phyloP scores from a whole-genome alignment of 2,113 vertebrate genomes.

The Alexandromys fortis region DNA sequence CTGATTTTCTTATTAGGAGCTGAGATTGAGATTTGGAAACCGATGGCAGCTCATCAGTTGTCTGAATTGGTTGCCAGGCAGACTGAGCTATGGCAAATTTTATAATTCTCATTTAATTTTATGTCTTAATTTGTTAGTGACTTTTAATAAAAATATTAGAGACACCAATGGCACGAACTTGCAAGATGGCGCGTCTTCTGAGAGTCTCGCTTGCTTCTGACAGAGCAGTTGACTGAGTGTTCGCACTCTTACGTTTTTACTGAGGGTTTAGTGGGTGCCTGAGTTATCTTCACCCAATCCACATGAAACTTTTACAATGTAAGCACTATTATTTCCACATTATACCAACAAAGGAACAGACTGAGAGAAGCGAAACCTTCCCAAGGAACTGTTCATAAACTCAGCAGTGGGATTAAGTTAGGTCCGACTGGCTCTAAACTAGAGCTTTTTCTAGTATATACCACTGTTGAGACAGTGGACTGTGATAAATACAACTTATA shows the following conservation, averaged over 20 bases:
- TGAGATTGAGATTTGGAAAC: constrained; percentile 62
- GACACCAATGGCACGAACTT: not conserved
- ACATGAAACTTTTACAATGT: not conserved
- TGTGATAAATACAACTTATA: not conserved
- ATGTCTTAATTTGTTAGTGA: not conserved
- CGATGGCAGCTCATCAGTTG: not conserved
- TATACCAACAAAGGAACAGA: constrained; percentile 22
- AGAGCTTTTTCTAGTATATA: not conserved
- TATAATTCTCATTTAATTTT: constrained; percentile 26
- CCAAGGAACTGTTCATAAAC: constrained; percentile 14
- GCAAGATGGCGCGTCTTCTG: not conserved
- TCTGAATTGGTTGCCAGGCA: not conserved
- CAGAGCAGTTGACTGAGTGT: not conserved
- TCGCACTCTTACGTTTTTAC: not conserved
- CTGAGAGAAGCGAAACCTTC: constrained; percentile 35
- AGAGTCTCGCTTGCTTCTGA: not conserved
- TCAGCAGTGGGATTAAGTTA: constrained; percentile 24
- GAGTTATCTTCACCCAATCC: not conserved
- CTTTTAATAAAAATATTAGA: constrained; percentile 51
- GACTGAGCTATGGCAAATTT: not conserved
- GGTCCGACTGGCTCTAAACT: not conserved
- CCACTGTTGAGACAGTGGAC: not conserved
- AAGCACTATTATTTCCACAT: constrained; percentile 25
- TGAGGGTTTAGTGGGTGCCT: not conserved
- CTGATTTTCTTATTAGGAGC: constrained; percentile 29